Base-by-base conservation (phyloP, 1,140 invertebrate species). In the Saccostrea echinata region DNA sequence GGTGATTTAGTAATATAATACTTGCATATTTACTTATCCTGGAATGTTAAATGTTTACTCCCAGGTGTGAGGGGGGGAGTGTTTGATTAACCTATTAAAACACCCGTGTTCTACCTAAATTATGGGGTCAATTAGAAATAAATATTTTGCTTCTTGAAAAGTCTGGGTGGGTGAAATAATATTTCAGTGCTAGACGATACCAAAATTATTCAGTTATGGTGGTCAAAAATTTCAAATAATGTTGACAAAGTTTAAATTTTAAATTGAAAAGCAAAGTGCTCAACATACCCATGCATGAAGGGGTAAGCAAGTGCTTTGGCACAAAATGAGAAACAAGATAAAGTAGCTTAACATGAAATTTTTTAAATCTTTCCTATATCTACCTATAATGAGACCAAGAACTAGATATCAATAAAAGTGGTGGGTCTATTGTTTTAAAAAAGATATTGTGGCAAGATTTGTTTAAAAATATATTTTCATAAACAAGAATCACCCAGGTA, bases 101-200 rank as follows among this genome's bases (percentile, higher is more conserved):
- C 21, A 18, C 57, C n/a, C 21, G 57, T 64, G 57, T 9, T 64
- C 13, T n/a, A 64, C 21, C 57, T 6, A 24, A 64, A 64, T 64
- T 64, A 64, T 24, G 24, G 57, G 43, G 43, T 43, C 43, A 43
- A 43, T 43, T 8, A 43, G 57, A 76, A 33, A 16, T 27, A 71
- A 76, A 76, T 76, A 76, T 76, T 76, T 76, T 16, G 13, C 68
- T 30, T 76, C 68, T 27, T 76, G 68, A 16, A 27, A 76, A 76
- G 68, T 33, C 30, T 27, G 68, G 1, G 68, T 76, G 68, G 68
- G 68, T 33, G 68, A 76, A 76, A 76, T 76, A 76, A 76, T 76
- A 76, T 76, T 33, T 30, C 13, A 76, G 68, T 76, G 68, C 24
- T 33, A 30, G 11, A 76, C 13, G 11, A 76, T 30, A 76, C 24